Conservation (phyloP, 2,888 invertebrate species). For the Cryptus armator region DNA sequence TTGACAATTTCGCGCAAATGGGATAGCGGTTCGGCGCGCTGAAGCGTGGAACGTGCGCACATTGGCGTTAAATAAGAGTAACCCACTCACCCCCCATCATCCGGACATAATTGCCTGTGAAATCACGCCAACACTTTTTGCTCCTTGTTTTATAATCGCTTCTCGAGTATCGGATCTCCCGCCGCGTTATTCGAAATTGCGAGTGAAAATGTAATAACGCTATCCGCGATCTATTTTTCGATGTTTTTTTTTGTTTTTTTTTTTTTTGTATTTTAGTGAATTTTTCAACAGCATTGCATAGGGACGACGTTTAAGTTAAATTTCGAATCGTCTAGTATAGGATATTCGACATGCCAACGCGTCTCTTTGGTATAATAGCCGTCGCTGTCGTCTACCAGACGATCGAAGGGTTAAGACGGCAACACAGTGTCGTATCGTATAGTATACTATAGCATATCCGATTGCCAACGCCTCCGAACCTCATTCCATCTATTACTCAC, state of each 20-base stretch:
- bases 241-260: no score
- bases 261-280: no score
- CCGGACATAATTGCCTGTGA: conserved; percentile 83
- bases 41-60: conserved; percentile 88
- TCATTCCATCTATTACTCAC: background rate
- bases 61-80: conserved; percentile 90
- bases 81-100: conserved; percentile 73
- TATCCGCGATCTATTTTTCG: background rate
- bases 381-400: no score
- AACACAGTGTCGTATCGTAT: background rate
- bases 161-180: conserved; percentile 17
- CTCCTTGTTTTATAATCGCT: conserved; percentile 77
- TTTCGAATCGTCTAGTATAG: background rate
- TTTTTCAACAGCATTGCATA: no score
- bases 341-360: background rate
- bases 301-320: background rate
- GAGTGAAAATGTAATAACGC: background rate
- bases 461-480: background rate
- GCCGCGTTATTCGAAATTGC: background rate
- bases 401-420: background rate
- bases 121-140: conserved; percentile 82
- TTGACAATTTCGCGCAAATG: conserved; percentile 84
- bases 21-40: conserved; percentile 86
- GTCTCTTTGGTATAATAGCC: background rate
- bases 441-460: background rate